Base-by-base conservation (phyloP, 2,797 vertebrate species). In the Megaceryle alcyon region DNA sequence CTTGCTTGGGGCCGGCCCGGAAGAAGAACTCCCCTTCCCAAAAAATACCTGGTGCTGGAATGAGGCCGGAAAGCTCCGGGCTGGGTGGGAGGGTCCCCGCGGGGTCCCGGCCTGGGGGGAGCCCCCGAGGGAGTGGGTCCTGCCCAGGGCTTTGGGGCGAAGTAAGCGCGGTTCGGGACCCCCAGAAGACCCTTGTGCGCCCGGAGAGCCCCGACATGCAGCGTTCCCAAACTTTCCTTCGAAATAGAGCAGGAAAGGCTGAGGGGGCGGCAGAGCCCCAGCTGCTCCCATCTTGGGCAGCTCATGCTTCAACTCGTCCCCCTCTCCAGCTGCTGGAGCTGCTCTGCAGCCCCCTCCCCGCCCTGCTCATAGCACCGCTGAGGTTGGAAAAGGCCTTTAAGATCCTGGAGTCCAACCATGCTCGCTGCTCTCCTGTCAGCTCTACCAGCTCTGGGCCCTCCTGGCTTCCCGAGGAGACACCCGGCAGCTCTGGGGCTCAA, bases 121-220 rank as follows among this genome's bases (percentile, higher is more conserved):
- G 28, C 60, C 35, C 53, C 10, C 39, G 22, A 44, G n/a, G 61
- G 25, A 21, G 20, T 4, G 19, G 63, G 68, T 77, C 33, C 37
- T 33, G 28, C 17, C 48, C 49, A 26, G 49, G 49, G 49, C 49
- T 51, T 26, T 28, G 33, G 6, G 41, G 10, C 1, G 33, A 14
- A 70, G 29, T 10, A 1, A 21, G n/a, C 9, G 14, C 33, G 64
- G 48, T 9, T 17, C 28, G 10, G 39, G 72, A 26, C 39, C 56
- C 64, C 46, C 4, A n/a, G 33, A 22, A 46, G 22, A 22, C 46
- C 46, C 10, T 22, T 46, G 46, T 46, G 46, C 21, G 46, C n/a
- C n/a, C 2, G 6, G 25, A 21, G 53, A 5, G 9, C 5, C 35
- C 43, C 53, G 11, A 5, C 1, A 12, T 3, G 3, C 54, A 7